Conservation (phyloP, 1,140 invertebrate genomes). For the Pomacea maculata region DNA sequence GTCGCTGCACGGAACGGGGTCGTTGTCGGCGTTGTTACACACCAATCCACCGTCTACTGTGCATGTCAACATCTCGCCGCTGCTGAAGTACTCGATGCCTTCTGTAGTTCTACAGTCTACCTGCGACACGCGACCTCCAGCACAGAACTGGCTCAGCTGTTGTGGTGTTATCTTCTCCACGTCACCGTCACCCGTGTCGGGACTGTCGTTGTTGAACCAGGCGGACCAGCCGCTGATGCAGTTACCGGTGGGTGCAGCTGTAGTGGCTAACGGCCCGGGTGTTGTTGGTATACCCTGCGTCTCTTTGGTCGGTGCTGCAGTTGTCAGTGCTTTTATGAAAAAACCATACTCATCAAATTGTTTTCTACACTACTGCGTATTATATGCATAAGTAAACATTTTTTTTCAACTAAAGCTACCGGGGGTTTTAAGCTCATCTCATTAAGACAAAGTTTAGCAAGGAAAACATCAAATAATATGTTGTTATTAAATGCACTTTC, state of each 20-base stretch:
- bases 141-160: constrained; percentile 35
- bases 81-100: constrained; percentile 24
- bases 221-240: constrained; percentile 31
- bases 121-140: constrained; percentile 20
- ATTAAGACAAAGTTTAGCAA: too few species aligned
- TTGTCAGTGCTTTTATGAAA: not conserved
- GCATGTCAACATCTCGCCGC: constrained; percentile 26
- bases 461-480: too few species aligned
- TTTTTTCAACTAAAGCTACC: too few species aligned
- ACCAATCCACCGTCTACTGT: constrained; percentile 20
- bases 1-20: constrained; percentile 57
- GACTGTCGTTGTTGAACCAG: constrained; percentile 42
- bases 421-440: too few species aligned
- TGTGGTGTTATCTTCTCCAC: constrained; percentile 37
- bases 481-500: too few species aligned
- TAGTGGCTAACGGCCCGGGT: not conserved
- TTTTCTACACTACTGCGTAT: too few species aligned
- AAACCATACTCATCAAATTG: too few species aligned
- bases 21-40: constrained; percentile 34
- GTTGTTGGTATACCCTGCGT: not conserved
- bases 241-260: constrained; percentile 12
- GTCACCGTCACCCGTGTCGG: constrained; percentile 27
- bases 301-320: not conserved
- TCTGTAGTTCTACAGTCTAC: constrained; percentile 28
- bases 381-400: too few species aligned